A percentile compares a stretch with the other conserved stretches of the same genome.
These are phyloP conservation scores for Chymomyza caudatula DNA, from an alignment of 2,888 invertebrate genomes.

Conservation along the genomic window DNA sequence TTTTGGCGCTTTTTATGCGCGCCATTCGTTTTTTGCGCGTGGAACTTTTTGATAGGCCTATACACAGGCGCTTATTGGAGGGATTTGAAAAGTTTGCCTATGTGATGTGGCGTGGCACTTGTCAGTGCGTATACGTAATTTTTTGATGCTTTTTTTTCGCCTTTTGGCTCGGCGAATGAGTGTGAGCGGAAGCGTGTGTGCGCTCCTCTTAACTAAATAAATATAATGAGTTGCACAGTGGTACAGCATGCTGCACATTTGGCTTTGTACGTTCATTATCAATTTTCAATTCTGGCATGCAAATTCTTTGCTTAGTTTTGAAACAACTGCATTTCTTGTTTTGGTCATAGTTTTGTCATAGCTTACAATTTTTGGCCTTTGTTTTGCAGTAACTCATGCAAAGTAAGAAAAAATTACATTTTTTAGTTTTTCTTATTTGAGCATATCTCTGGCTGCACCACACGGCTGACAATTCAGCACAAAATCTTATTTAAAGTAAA, in stretches of 20 bases:
- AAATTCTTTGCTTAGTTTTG: no score
- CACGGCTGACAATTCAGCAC: no score
- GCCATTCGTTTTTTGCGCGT: constrained; percentile 31
- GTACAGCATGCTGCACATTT: neutral
- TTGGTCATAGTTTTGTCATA: no score
- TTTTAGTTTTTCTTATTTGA: no score
- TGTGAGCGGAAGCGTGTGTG: constrained; percentile 23
- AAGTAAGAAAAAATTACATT: no score
- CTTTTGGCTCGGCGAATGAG: constrained; percentile 18
- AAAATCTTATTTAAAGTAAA: no score
- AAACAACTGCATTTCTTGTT: no score
- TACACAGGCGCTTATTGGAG: constrained; percentile 48
- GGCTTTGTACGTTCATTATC: no score
- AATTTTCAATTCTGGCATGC: no score
- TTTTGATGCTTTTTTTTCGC: constrained; percentile 22
- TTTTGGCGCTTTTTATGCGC: constrained; percentile 59
- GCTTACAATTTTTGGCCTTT: no score
- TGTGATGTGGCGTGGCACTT: constrained; percentile 34
- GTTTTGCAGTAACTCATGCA: no score
- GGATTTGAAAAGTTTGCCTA: constrained; percentile 66
- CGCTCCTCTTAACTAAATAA: constrained; percentile 58
- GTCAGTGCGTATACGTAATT: constrained; percentile 60
- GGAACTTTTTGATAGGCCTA: constrained; percentile 70
- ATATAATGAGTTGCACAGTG: constrained; percentile 61
- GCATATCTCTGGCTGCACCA: no score